Evolutionary conservation across 64 coral and sea anemone genomes (phyloP).

Genomic region (Montipora foliosa): DNA sequence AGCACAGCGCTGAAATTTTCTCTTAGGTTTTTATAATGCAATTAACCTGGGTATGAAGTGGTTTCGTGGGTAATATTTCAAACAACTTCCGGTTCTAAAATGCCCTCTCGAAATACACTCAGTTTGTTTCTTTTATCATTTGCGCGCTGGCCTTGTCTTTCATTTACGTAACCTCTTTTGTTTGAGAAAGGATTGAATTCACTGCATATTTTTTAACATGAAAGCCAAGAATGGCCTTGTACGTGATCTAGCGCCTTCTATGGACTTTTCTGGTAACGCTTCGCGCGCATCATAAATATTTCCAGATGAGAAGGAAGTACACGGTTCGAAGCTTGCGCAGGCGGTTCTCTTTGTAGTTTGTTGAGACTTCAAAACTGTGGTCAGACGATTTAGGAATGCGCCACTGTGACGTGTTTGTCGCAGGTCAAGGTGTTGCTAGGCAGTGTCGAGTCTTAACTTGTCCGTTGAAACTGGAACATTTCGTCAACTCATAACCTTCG

Average conservation of each 20-base stretch:
- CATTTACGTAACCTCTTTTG: not conserved
- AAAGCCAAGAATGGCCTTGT: not conserved
- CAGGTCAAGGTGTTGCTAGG: conserved; percentile 58
- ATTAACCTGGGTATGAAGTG: conserved; percentile 42
- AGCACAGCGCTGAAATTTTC: not conserved
- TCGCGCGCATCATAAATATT: not conserved
- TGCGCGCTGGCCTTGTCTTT: not conserved
- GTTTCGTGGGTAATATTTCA: conserved; percentile 38
- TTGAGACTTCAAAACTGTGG: conserved; percentile 9
- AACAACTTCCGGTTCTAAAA: conserved; percentile 47
- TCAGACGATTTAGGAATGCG: not conserved
- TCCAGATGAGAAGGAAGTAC: conserved; percentile 42
- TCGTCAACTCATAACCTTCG: not conserved
- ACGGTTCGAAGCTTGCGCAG: not conserved
- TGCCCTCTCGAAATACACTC: conserved; percentile 36
- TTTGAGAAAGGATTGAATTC: not conserved
- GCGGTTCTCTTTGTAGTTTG: conserved; percentile 40
- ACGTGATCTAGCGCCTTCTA: not conserved
- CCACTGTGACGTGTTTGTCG: conserved; percentile 27
- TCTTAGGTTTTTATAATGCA: conserved; percentile 50
- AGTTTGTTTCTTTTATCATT: conserved; percentile 8
- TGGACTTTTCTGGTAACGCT: not conserved
- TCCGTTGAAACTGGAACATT: conserved; percentile 3
- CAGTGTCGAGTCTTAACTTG: not conserved
- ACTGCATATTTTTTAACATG: not conserved